phyloP scores from a whole-genome alignment of 2,888 invertebrate genomes.

The Drosophila parthenogenetica region DNA sequence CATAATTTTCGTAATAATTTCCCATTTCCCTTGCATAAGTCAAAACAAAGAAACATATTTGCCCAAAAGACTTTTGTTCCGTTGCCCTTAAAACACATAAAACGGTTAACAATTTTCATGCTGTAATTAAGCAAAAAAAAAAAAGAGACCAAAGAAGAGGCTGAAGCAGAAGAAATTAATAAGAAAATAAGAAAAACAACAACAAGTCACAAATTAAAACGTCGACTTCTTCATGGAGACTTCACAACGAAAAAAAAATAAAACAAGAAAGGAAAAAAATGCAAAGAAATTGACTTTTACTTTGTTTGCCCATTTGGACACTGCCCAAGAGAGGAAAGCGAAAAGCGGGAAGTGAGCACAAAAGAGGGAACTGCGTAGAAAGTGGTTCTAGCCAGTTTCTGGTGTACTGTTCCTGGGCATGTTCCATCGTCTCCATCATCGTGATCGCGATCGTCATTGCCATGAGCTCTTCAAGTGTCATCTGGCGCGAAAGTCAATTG shows the following conservation, averaged over 20 bases:
- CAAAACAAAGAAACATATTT: slow-evolving; percentile 39
- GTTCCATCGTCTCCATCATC: slow-evolving; percentile 29
- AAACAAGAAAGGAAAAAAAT: slow-evolving; percentile 25
- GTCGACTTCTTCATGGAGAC: slow-evolving; percentile 31
- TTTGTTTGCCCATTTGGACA: slow-evolving; percentile 54
- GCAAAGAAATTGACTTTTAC: slow-evolving; percentile 69
- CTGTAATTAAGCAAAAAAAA: slow-evolving; percentile 55
- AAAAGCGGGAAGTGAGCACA: slow-evolving; percentile 14
- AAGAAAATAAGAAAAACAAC: slow-evolving; percentile 9
- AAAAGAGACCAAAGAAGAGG: slow-evolving; percentile 1
- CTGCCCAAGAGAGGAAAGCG: slow-evolving; percentile 6
- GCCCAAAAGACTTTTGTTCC: slow-evolving; percentile 36
- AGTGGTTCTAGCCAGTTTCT: slow-evolving; percentile 71
- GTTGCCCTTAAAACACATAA: slow-evolving; percentile 56
- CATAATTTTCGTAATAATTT: slow-evolving; percentile 68
- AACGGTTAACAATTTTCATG: slow-evolving; percentile 56
- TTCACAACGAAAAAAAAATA: not conserved
- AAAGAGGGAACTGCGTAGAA: slow-evolving; percentile 45
- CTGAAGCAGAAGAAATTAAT: slow-evolving; percentile 13
- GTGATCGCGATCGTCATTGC: slow-evolving; percentile 18
- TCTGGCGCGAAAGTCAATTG: slow-evolving; percentile 67
- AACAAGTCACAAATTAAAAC: slow-evolving; percentile 56
- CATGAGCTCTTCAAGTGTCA: slow-evolving; percentile 62
- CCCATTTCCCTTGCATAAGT: slow-evolving; percentile 62
- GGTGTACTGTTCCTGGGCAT: slow-evolving; percentile 40